phyloP scores from a whole-genome alignment of 2,113 vertebrate species.

The Calonectris borealis region DNA sequence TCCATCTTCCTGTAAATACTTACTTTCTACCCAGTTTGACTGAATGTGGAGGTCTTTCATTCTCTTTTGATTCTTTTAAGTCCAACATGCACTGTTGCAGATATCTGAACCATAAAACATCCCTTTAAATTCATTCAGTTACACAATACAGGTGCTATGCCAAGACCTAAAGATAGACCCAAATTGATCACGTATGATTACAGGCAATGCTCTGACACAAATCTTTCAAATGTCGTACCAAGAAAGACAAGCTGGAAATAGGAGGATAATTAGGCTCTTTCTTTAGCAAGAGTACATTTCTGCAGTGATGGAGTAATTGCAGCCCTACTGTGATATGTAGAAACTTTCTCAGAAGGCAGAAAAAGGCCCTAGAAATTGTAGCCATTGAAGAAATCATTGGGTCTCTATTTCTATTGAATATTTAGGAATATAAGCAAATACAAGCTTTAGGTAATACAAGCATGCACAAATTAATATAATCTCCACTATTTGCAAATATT shows the following conservation, averaged over 20 bases:
- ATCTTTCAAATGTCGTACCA: not conserved
- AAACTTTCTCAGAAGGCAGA: not conserved
- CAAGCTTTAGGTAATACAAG: not conserved
- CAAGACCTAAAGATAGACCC: constrained; percentile 13
- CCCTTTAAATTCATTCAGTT: not conserved
- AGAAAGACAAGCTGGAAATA: constrained; percentile 12
- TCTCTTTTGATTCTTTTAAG: not conserved
- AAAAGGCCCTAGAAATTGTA: not conserved
- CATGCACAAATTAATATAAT: not conserved
- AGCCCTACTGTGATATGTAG: not conserved
- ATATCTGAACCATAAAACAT: not conserved
- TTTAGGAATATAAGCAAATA: not conserved
- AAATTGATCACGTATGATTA: not conserved
- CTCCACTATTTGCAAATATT: not conserved
- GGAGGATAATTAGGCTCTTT: constrained; percentile 30
- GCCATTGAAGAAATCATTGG: not conserved
- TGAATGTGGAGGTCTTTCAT: not conserved
- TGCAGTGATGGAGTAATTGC: constrained; percentile 6
- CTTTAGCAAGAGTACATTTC: constrained; percentile 25
- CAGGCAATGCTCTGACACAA: not conserved
- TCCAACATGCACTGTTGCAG: not conserved
- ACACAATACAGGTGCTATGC: not conserved
- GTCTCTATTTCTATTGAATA: not conserved
- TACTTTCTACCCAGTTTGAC: not conserved
- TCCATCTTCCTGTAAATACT: not conserved